Evolutionary conservation across 2,888 invertebrate genomes (phyloP).

Genomic region (Nemotelus pantherinus): DNA sequence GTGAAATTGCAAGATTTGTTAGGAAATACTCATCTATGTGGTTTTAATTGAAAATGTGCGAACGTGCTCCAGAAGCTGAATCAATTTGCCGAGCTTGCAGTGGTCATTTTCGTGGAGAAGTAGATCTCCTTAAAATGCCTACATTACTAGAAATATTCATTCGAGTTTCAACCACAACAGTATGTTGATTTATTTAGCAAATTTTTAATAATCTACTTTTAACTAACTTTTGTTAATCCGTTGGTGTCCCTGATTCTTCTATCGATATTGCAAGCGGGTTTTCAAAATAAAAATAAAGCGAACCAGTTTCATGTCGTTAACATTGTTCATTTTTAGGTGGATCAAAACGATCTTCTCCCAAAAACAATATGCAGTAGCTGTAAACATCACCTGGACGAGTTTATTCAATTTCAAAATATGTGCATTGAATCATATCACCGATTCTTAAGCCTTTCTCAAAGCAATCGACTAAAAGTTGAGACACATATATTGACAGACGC

Average conservation of each 20-base stretch:
- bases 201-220: not conserved
- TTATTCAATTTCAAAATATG: slow-evolving; percentile 19
- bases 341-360: not conserved
- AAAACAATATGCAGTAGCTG: slow-evolving; percentile 24
- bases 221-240: not conserved
- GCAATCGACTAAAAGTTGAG: not conserved
- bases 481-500: not conserved
- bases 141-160: not conserved
- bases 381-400: slow-evolving; percentile 1
- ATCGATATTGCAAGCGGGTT: too few relatives aligned
- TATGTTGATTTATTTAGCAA: not conserved
- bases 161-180: slow-evolving; percentile 3
- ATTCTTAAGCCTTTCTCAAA: too few relatives aligned
- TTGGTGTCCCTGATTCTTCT: too few relatives aligned
- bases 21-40: too few relatives aligned
- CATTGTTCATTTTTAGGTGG: not conserved
- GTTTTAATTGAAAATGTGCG: slow-evolving; percentile 14
- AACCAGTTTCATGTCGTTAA: not conserved
- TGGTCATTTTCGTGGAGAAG: not conserved
- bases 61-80: not conserved
- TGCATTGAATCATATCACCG: slow-evolving; percentile 11
- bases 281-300: too few relatives aligned
- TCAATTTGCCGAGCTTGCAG: slow-evolving; percentile 25
- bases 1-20: too few relatives aligned
- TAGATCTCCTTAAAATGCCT: not conserved